Evolutionary conservation across 2,888 invertebrate species (phyloP), one percentile per base, ranked within the genome.

Genomic region (Melikaiella ostensackeni): DNA sequence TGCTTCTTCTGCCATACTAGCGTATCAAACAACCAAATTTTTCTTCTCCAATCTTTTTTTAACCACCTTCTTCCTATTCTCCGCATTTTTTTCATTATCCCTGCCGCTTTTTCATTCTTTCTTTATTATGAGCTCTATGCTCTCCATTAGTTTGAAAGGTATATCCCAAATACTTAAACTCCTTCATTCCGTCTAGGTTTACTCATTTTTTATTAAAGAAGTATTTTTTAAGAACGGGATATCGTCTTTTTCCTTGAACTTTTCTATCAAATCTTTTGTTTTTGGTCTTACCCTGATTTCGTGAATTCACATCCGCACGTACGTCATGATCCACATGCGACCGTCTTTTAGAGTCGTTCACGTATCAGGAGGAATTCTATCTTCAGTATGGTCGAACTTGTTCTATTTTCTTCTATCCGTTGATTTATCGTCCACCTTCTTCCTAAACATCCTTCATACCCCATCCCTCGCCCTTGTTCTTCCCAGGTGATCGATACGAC

Each of bases 401-500:
- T 46, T 66, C 66, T 66, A 46, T 66, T 66, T 66, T 70, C 70
- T 70, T 70, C 70, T 55, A 70, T 70, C 70, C 70, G 70, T 70
- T 70, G 70, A 70, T 70, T 70, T 70, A 70, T 70, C 70, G 50
- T 55, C 33, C 70, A 70, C 46, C 50, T n/a, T 70, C 30, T 30
- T 55, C 30, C 50, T 55, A 50, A 70, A 50, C 46, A 70, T 50
- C 70, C 30, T 33, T 70, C 50, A 50, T 50, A 70, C 50, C 70
- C 50, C 70, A 30, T 33, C 33, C 50, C 8, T 46, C 30, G 50
- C n/a, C 13, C 30, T 50, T 50, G 50, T 70, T 70, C 70, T 30
- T n/a, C 33, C 30, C 50, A 70, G 70, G 50, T 70, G 70, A 70
- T 70, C 70, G 70, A 70, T 70, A 70, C 50, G 70, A 50, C 70